These are phyloP conservation scores for Penelope pileata DNA, from an alignment of 2,113 vertebrate species.

Conservation along the genomic window DNA sequence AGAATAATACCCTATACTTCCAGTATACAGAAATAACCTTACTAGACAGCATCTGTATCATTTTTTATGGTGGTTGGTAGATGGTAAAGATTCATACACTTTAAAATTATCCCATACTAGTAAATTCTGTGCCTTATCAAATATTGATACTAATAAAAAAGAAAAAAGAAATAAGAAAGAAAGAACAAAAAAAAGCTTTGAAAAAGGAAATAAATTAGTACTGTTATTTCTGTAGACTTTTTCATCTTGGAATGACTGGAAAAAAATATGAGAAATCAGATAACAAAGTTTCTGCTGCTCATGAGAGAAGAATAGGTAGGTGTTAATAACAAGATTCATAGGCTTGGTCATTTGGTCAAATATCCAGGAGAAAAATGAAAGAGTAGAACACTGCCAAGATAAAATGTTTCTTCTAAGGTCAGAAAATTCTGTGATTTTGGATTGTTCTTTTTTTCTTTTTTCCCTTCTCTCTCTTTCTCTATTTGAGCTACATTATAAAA, in stretches of 20 bases:
- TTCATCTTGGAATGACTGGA: not conserved
- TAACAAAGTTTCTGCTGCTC: not conserved
- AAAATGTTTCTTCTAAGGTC: not conserved
- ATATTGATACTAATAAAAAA: not conserved
- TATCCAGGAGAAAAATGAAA: not conserved
- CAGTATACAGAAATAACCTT: not conserved
- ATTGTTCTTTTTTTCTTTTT: not conserved
- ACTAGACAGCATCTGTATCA: not conserved
- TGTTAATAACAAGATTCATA: not conserved
- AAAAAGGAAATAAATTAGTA: not conserved
- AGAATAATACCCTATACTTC: not conserved
- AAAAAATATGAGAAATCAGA: not conserved
- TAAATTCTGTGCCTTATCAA: not conserved
- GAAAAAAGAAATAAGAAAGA: not conserved
- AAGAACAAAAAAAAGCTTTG: not conserved
- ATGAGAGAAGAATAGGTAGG: not conserved
- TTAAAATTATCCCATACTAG: not conserved
- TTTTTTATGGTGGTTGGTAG: not conserved
- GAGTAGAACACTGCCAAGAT: not conserved
- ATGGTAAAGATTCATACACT: fast-evolving
- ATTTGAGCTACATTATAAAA: not conserved
- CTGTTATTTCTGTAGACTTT: not conserved
- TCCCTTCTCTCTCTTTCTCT: not conserved
- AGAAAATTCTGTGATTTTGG: not conserved
- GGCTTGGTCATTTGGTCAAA: not conserved